Evolutionary conservation across 2,888 invertebrate genomes (phyloP).

Genomic region (Bombylius major): DNA sequence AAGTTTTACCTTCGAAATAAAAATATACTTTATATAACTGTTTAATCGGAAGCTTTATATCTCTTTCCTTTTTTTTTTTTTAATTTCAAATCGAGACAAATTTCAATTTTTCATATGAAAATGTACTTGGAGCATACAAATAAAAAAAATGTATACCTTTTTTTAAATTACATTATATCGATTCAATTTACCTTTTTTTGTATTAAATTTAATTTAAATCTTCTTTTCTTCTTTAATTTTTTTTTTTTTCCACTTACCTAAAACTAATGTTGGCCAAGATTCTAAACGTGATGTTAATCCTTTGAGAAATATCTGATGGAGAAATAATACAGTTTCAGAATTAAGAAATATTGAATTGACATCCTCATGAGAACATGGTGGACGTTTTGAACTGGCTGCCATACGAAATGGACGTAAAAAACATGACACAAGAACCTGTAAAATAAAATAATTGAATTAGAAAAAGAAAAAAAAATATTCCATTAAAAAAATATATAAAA

Average conservation of each 20-base stretch:
- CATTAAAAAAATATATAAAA: too few relatives aligned
- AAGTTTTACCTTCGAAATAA: too few relatives aligned
- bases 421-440: slow-evolving; percentile 59
- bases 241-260: slow-evolving; percentile 47
- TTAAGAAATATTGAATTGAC: slow-evolving; percentile 89
- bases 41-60: too few relatives aligned
- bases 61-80: too few relatives aligned
- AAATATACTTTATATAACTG: too few relatives aligned
- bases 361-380: slow-evolving; percentile 85
- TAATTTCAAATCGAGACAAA: too few relatives aligned
- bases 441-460: background rate
- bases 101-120: too few relatives aligned
- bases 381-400: slow-evolving; percentile 88
- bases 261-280: slow-evolving; percentile 84
- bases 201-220: background rate
- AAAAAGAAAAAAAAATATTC: too few relatives aligned
- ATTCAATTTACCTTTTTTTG: background rate
- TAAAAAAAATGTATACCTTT: too few relatives aligned
- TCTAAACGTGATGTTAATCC: slow-evolving; percentile 83
- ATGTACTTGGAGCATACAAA: too few relatives aligned
- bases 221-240: background rate
- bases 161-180: too few relatives aligned
- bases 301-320: slow-evolving; percentile 89
- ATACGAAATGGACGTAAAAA: slow-evolving; percentile 83
- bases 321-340: slow-evolving; percentile 81